A percentile compares a stretch with the other conserved stretches of the same genome.
Evolutionary conservation across 2,797 vertebrate species (phyloP).

Genomic region (Tenualosa thibaudeaui): DNA sequence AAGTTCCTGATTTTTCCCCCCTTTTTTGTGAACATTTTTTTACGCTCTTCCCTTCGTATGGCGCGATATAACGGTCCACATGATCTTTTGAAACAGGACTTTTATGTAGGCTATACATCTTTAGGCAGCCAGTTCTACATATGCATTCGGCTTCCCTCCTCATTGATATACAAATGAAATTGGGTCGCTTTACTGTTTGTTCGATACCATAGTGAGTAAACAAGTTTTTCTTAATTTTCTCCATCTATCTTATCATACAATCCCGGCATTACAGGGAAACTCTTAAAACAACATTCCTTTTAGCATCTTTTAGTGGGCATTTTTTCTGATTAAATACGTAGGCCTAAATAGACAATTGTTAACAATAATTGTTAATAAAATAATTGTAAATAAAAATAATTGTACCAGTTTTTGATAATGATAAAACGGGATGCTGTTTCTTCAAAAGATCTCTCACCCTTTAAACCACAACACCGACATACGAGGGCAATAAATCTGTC

Average conservation of each 20-base stretch:
- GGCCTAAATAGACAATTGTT: no score
- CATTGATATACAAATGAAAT: neutral
- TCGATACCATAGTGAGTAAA: neutral
- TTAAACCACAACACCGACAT: neutral
- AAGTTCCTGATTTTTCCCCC: neutral
- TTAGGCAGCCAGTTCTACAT: neutral
- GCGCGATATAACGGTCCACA: neutral
- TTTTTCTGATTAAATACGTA: neutral
- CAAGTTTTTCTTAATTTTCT: neutral
- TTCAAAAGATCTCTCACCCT: neutral
- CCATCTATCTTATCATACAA: neutral
- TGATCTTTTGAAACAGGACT: neutral
- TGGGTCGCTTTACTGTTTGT: neutral
- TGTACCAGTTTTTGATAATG: neutral
- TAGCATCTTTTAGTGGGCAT: neutral
- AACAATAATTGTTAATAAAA: no score
- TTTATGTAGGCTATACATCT: neutral
- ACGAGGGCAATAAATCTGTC: neutral
- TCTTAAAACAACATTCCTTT: neutral
- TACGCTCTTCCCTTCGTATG: neutral
- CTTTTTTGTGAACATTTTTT: neutral
- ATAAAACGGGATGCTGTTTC: neutral
- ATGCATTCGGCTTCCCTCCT: neutral
- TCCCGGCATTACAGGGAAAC: neutral
- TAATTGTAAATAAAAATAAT: neutral